Evolutionary conservation across 2,113 vertebrate genomes (phyloP), one percentile per base, ranked within the genome.

Genomic region (Larimichthys polyactis): DNA sequence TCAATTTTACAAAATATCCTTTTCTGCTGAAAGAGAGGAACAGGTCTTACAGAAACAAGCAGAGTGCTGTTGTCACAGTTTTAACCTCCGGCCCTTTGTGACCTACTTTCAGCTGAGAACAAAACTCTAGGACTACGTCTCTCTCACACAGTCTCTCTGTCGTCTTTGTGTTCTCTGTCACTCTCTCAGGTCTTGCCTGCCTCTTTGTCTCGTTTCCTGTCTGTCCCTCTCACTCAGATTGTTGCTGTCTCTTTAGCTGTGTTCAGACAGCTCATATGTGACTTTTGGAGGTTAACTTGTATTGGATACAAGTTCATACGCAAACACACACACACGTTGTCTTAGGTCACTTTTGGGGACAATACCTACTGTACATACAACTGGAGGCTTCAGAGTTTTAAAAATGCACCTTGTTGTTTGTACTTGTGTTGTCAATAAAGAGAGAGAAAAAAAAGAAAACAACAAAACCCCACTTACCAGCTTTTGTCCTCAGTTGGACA

Each of bases 31-130:
- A 55, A 70, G 72, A 69, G 48, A 79, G 62, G 76, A 85, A 79
- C 32, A 67, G 70, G 74, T 90, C 78, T 85, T 72, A 83, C 49
- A 69, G 71, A 81, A 74, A 75, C 59, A 70, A 78, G 71, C 71
- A 82, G 83, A 82, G 66, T 78, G 75, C 81, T 84, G 74, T 71
- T 88, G 81, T 82, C 72, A 81, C 63, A 76, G 70, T 57, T 85
- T 68, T 85, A 88, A 93, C 93, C 90, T 65, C 76, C 75, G 88
- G 92, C 88, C 81, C 73, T 76, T 64, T 66, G 64, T 88, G 93
- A 92, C 93, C 92, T 86, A 94, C 78, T 92, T 94, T 90, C 69
- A 86, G 48, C 71, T 62, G 67, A 71, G 78, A 89, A 78, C 78
- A 73, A 81, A 82, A 69, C 55, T 73, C 46, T 88, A 85, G 58